These are phyloP conservation scores for Drosophila auraria DNA, from an alignment of 1,140 invertebrate species.

Conservation along the genomic window DNA sequence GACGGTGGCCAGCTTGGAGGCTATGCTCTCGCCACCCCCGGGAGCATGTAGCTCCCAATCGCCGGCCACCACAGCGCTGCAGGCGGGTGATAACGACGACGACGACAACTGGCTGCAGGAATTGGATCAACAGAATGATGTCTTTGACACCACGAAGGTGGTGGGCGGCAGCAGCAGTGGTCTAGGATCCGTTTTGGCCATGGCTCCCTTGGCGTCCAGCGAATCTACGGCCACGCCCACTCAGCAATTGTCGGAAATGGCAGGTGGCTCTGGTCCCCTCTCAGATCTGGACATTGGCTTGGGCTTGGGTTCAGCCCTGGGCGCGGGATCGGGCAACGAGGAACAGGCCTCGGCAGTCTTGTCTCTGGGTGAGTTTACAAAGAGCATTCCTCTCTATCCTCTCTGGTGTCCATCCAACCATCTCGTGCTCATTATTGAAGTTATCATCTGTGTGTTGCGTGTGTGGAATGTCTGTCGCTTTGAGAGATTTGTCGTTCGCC, in stretches of 20 bases:
- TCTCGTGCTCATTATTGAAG: constrained; percentile 8
- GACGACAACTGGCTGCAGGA: constrained; percentile 81
- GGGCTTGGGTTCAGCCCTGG: constrained; percentile 37
- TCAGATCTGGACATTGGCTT: constrained; percentile 37
- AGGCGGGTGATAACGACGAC: constrained; percentile 62
- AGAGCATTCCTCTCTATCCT: background rate
- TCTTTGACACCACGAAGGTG: constrained; percentile 79
- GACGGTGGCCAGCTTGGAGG: constrained; percentile 40
- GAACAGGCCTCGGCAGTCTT: constrained; percentile 37
- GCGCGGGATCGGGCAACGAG: constrained; percentile 9
- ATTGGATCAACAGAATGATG: constrained; percentile 77
- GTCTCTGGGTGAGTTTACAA: constrained; percentile 53
- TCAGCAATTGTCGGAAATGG: constrained; percentile 61
- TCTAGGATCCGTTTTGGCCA: constrained; percentile 44
- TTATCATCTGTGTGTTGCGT: constrained; percentile 12
- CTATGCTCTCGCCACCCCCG: constrained; percentile 60
- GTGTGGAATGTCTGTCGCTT: constrained; percentile 31
- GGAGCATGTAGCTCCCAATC: constrained; percentile 46
- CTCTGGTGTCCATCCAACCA: background rate
- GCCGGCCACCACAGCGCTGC: constrained; percentile 42
- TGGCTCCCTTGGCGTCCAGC: constrained; percentile 71
- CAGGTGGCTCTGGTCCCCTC: constrained; percentile 12
- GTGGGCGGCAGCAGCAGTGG: constrained; percentile 18
- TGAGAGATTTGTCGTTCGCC: constrained; percentile 25
- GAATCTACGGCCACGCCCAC: constrained; percentile 79